phyloP scores from a whole-genome alignment of 2,113 vertebrate genomes.

The Alethe castanea region DNA sequence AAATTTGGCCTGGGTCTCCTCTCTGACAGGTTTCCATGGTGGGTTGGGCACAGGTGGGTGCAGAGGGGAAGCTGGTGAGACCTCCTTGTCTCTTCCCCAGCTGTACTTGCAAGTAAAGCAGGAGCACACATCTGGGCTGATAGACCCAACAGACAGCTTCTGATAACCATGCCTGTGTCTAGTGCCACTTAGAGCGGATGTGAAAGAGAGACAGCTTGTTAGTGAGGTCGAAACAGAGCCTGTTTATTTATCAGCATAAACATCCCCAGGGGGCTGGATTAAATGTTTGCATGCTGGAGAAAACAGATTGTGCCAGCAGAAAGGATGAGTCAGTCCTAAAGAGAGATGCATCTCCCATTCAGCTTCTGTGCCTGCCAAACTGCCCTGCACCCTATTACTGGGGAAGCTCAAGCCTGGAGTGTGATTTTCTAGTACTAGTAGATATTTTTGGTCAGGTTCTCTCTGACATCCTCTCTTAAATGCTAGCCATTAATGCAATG shows the following conservation, averaged over 20 bases:
- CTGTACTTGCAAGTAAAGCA: neutral
- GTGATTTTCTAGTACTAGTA: neutral
- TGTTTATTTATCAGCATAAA: neutral
- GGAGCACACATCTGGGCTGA: neutral
- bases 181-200: neutral
- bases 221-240: neutral
- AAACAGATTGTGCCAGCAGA: conserved; percentile 28
- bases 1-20: neutral
- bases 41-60: neutral
- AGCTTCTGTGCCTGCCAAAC: neutral
- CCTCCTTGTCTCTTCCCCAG: neutral
- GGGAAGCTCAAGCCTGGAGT: neutral
- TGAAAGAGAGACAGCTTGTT: neutral
- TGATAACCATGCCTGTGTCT: neutral
- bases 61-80: neutral
- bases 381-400: neutral
- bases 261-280: neutral
- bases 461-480: neutral
- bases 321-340: conserved; percentile 26
- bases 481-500: neutral
- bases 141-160: neutral
- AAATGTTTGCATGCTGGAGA: neutral
- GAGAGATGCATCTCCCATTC: neutral
- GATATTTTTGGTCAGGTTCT: conserved; percentile 21
- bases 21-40: fast-evolving